Evolutionary conservation across 1,140 invertebrate genomes (phyloP), one percentile per base, ranked within the genome.

Genomic region (Pissodes strobi): DNA sequence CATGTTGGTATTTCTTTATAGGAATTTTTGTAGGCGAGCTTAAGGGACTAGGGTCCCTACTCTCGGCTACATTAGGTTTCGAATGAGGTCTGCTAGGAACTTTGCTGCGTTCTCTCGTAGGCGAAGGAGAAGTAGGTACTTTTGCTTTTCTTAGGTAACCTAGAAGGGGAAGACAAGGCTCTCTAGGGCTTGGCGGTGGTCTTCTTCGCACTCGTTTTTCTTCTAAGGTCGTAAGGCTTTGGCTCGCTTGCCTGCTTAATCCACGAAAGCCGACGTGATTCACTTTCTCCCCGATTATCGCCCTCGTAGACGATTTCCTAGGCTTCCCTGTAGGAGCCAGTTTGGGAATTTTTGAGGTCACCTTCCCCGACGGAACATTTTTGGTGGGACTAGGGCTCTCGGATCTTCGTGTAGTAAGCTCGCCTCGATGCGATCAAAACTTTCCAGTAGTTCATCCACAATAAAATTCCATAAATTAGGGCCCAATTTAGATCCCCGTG

Each of bases 141-240:
- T 41, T 51, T 59, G 61, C 67, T 74, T 51, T 65, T 65, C 4
- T 38, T 66, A 15, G 73, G 69, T 15, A 75, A 72, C 51, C 70
- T 69, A 9, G 73, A 72, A 18, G 76, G 75, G 71, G 77, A 77
- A 76, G 75, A 77, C 72, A 73, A 60, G 17, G 70, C 55, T 69
- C 61, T 10, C 62, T 57, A 13, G 73, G 69, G 48, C 66, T 69
- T 2, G 68, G 65, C 0, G 72, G 74, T 5, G 70, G 73, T 48
- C 67, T 71, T n/a, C 37, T 17, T 27, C 22, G 45, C 9, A 17
- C 43, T 12, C 43, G 56, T 18, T 63, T 68, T 9, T 67, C 61
- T n/a, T 74, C 65, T 22, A 78, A 68, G 39, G 72, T 76, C 2
- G 72, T 74, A 45, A 76, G 53, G 51, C 77, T 78, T 67, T 73